Percentiles rank a stretch among this genome's conserved stretches.
These are phyloP conservation scores for Passer montanus DNA, from an alignment of 2,113 vertebrate genomes.

Conservation along the genomic window DNA sequence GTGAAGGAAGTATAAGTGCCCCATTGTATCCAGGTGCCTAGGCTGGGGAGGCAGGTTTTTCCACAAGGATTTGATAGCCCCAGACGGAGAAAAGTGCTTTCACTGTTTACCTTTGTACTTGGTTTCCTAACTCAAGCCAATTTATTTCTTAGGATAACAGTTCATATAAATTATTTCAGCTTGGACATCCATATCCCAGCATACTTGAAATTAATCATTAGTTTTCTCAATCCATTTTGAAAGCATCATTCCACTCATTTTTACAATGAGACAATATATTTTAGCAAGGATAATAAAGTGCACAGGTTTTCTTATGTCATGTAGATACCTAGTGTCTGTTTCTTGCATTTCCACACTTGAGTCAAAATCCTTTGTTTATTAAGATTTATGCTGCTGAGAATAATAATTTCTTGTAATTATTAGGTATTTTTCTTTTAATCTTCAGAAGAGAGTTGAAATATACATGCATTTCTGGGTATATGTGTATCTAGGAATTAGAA, in stretches of 20 bases:
- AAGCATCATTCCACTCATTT: not conserved
- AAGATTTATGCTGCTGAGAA: not conserved
- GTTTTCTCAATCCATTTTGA: not conserved
- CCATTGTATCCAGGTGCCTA: not conserved
- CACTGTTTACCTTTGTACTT: not conserved
- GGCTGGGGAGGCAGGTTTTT: not conserved
- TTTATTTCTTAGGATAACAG: not conserved
- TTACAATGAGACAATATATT: not conserved
- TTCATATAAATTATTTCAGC: not conserved
- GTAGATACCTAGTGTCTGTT: not conserved
- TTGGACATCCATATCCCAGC: not conserved
- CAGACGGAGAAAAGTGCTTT: not conserved
- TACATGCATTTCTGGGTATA: accelerated
- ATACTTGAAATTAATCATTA: not conserved
- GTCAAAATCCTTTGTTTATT: not conserved
- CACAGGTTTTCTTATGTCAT: not conserved
- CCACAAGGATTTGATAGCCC: not conserved
- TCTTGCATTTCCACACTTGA: not conserved
- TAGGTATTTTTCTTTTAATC: not conserved
- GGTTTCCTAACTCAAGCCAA: not conserved
- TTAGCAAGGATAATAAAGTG: not conserved
- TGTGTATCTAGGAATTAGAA: not conserved
- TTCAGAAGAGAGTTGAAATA: not conserved
- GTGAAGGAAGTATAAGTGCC: not conserved
- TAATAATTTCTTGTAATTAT: not conserved